Percentiles rank a stretch among this genome's conserved stretches.
These are phyloP conservation scores for Sebastes schlegelii DNA, from an alignment of 2,113 vertebrate species.

Conservation along the genomic window DNA sequence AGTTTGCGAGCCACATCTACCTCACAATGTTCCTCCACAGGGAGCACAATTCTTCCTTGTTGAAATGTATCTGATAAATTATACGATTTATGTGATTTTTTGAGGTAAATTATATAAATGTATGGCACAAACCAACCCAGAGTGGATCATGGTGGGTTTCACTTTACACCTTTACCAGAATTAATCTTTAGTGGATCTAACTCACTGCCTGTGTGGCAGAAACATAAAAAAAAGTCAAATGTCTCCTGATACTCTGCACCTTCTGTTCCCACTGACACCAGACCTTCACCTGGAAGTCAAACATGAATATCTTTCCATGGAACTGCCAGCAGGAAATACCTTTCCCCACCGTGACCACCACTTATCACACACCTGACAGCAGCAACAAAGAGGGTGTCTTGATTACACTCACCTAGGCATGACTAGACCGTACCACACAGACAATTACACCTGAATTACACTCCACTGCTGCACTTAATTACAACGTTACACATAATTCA, in stretches of 20 bases:
- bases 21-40: not conserved
- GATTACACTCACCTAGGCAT: constrained; percentile 41
- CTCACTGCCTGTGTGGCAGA: constrained; percentile 22
- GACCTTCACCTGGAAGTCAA: constrained; percentile 12
- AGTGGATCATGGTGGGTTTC: constrained; percentile 45
- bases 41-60: no score
- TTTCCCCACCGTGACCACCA: constrained; percentile 42
- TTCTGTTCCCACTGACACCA: not conserved
- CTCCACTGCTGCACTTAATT: not conserved
- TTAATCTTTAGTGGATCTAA: constrained; percentile 9
- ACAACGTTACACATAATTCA: not conserved
- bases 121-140: not conserved
- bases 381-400: constrained; percentile 58
- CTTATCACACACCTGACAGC: constrained; percentile 60
- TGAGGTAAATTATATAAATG: not conserved
- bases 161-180: constrained; percentile 28
- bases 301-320: constrained; percentile 13
- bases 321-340: constrained; percentile 53
- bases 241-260: constrained; percentile 19
- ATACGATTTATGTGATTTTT: not conserved
- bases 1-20: not conserved
- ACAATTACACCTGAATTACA: constrained; percentile 2
- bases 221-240: constrained; percentile 6
- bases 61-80: not conserved
- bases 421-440: constrained; percentile 10